Base-by-base conservation (phyloP, 2,888 invertebrate genomes). In the Mythimna impura region DNA sequence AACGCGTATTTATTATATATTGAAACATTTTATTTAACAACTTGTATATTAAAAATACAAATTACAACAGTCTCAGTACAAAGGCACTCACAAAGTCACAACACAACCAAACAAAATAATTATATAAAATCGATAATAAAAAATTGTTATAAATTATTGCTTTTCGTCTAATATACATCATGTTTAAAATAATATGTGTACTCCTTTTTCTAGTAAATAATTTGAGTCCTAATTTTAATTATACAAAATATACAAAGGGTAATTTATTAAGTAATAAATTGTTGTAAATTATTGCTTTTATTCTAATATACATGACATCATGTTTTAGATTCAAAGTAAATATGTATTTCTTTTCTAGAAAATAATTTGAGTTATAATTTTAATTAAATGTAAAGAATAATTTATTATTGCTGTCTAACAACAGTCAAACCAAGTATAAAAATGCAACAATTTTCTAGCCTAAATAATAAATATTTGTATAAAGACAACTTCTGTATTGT, bases 1-100 rank as follows among this genome's bases (percentile, higher is more conserved):
- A 20, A 58, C 12, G 7, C 7, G 3, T 57, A 20, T 25, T 30
- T 25, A 57, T 30, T 25, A 57, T 58, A 36, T n/a, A 34, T 66
- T 65, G 25, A 75, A 82, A 81, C 81, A 78, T 86, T 90, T 92
- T 91, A 93, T 91, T 92, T 85, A 94, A 93, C 91, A 93, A 91
- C 78, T 86, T 88, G 86, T 90, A 89, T 89, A 84, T 76, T 84
- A 86, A 79, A 84, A 85, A 84, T 85, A 86, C 83, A 90, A 89
- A 88, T 87, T 88, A 90, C 89, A 93, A 94, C 93, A 95, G 93
- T 94, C 93, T 94, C 87, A 87, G 82, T 86, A 85, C 84, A 78
- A 88, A 91, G 89, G 89, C 89, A 92, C 91, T 91, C 91, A 91
- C 91, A 92, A 93, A 91, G 89, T 91, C 92, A 91, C 90, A 93